Base-by-base conservation (phyloP, 2,888 invertebrate genomes). In the Plagiodera versicolora region DNA sequence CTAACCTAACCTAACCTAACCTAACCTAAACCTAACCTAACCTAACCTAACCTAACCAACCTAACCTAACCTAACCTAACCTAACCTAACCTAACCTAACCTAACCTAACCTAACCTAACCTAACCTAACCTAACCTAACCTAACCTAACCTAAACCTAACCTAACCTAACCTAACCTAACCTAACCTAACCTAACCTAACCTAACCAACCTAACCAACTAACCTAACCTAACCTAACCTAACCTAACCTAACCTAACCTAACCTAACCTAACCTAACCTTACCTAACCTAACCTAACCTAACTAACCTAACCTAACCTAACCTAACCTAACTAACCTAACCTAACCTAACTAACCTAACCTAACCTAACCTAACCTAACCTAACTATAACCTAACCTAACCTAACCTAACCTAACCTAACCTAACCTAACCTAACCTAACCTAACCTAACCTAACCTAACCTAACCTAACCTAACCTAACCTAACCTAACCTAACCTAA, bases 131-230 rank as follows among this genome's bases (percentile, higher is more conserved):
- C 67, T 61, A 64, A 68, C 68, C 68, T 65, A n/a, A n/a, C n/a
- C n/a, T n/a, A n/a, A n/a, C n/a, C n/a, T n/a, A n/a, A n/a, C n/a
- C n/a, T n/a, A n/a, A 67, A 68, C 68, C 68, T 64, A 66, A 68
- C 68, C 68, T 66, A 68, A 68, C 68, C 68, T 65, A 67, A 68
- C 67, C 68, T 65, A 67, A 68, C 66, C 68, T 65, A 67, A 68
- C 66, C 68, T 65, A 67, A 68, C 67, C 68, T 63, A 65, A 68
- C 67, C 68, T 65, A 65, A 68, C 68, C 65, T 64, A 63, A 66
- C 63, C n/a, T n/a, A n/a, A n/a, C n/a, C n/a, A n/a, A n/a, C n/a
- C n/a, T n/a, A n/a, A n/a, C n/a, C n/a, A n/a, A 60, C 65, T 66
- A 64, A 67, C 67, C 68, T 67, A 67, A 68, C 67, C 68, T 48